These are phyloP conservation scores for Oophaga sylvatica DNA, from an alignment of 2,797 vertebrate genomes.

Conservation along the genomic window DNA sequence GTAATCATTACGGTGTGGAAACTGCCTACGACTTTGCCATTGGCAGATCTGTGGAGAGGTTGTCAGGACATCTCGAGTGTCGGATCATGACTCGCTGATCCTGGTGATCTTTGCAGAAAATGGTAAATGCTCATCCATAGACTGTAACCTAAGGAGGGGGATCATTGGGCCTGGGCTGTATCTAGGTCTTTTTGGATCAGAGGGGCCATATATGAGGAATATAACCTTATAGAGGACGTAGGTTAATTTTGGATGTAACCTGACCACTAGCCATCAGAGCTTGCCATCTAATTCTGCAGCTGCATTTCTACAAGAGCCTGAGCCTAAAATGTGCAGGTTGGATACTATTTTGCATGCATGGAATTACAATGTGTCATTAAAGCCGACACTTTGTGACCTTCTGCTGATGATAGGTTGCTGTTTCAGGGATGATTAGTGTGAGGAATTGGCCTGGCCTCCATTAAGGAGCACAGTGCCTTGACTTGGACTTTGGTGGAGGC, in stretches of 20 bases:
- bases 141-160: no score
- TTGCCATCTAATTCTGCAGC: not conserved
- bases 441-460: not conserved
- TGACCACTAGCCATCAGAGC: not conserved
- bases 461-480: not conserved
- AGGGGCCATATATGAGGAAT: not conserved
- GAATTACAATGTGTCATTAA: not conserved
- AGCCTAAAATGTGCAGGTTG: not conserved
- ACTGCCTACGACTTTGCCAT: no score
- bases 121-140: no score
- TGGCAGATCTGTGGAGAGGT: no score
- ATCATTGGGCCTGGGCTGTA: no score
- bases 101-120: no score
- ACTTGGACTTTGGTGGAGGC: constrained; percentile 19
- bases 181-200: no score
- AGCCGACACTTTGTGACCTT: not conserved
- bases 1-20: no score
- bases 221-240: not conserved
- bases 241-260: no score
- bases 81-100: no score
- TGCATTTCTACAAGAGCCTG: not conserved
- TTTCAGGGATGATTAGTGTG: not conserved
- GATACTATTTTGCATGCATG: not conserved
- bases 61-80: no score
- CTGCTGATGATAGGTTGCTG: not conserved